These are phyloP conservation scores for Ashinkailepas kermadecensis DNA, from an alignment of 2,888 invertebrate species.

Conservation along the genomic window DNA sequence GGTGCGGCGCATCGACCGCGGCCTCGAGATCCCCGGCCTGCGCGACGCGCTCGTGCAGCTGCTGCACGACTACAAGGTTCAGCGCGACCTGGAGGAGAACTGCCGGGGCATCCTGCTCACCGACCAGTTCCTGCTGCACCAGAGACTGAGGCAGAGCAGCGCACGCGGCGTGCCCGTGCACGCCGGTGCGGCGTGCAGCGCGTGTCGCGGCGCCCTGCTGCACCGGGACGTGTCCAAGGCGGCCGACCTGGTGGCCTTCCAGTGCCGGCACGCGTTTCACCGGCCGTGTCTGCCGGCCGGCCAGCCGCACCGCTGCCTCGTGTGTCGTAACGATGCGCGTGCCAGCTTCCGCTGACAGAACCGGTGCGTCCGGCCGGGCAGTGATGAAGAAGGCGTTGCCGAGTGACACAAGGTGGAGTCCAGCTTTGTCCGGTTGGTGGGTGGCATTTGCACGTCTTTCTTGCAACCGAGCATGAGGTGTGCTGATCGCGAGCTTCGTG, in stretches of 20 bases:
- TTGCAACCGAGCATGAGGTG: no score
- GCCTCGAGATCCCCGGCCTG: constrained; percentile 78
- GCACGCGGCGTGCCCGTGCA: constrained; percentile 15
- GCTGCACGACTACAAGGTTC: constrained; percentile 69
- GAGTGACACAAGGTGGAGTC: no score
- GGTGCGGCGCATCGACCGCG: constrained; percentile 73
- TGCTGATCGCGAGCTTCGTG: no score
- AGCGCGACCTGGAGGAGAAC: constrained; percentile 22
- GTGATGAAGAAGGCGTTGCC: no score
- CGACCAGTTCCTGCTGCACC: constrained; percentile 21
- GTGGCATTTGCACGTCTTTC: no score
- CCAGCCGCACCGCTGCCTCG: neutral
- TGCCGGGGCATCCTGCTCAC: constrained; percentile 22
- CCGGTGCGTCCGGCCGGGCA: no score
- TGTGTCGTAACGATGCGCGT: neutral
- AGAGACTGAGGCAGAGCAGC: neutral
- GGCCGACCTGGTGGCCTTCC: constrained; percentile 19
- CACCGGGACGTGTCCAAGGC: neutral
- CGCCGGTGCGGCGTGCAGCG: constrained; percentile 11
- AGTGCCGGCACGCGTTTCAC: constrained; percentile 25
- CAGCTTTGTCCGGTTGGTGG: no score
- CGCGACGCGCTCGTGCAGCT: constrained; percentile 87
- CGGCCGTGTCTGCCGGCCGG: constrained; percentile 7
- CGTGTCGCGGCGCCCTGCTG: constrained; percentile 7
- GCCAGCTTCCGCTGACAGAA: neutral